Evolutionary conservation across 1,140 invertebrate species (phyloP).

Genomic region (Asbolus verrucosus): DNA sequence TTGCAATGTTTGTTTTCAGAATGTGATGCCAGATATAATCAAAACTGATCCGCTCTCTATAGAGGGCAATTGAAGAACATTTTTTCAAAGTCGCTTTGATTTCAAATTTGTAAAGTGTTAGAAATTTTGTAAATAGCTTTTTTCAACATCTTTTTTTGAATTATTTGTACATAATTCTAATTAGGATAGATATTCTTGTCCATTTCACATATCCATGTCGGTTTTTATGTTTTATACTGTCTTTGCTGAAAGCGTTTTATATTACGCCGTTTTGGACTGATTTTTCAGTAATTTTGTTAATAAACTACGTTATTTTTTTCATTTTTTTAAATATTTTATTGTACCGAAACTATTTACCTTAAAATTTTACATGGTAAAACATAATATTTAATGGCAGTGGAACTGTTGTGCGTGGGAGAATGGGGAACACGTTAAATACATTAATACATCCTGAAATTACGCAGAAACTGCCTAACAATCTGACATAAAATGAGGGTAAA

Average conservation of each 20-base stretch:
- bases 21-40: conserved; percentile 59
- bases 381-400: no score
- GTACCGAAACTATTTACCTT: no score
- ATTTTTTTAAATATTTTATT: no score
- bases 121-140: conserved; percentile 26
- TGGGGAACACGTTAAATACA: no score
- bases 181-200: conserved; percentile 21
- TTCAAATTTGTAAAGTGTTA: conserved; percentile 24
- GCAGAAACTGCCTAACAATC: no score
- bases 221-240: conserved; percentile 35
- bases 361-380: no score
- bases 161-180: conserved; percentile 31
- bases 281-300: conserved; percentile 24
- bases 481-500: no score
- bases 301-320: conserved; percentile 12
- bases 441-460: no score
- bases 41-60: conserved; percentile 56
- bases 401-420: no score
- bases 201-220: conserved; percentile 22
- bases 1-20: conserved; percentile 55
- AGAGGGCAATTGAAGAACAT: conserved; percentile 17
- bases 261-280: conserved; percentile 25
- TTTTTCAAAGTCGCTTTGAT: not conserved
- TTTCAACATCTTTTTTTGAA: conserved; percentile 9
- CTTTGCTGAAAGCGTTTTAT: not conserved